Percentiles rank a stretch among this genome's conserved stretches.
Evolutionary conservation across 2,797 vertebrate genomes (phyloP).

Genomic region (Bufotes viridis): DNA sequence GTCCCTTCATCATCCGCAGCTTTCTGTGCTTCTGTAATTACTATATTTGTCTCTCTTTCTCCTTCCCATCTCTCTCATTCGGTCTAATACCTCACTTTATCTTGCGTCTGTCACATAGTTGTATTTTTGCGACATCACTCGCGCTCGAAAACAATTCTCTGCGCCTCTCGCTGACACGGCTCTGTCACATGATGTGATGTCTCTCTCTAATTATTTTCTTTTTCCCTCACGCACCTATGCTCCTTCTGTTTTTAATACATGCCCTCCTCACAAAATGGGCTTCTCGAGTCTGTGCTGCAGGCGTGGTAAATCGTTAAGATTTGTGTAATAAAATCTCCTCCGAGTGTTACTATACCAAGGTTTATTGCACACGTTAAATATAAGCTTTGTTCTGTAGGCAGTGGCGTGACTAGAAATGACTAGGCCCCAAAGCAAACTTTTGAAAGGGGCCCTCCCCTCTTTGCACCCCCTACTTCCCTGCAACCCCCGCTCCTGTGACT

Average conservation of each 20-base stretch:
- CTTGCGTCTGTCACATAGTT: slow-evolving; percentile 30
- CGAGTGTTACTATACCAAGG: background rate
- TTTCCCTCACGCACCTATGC: slow-evolving; percentile 2
- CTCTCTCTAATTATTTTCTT: slow-evolving; percentile 47
- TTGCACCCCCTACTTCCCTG: too few relatives aligned
- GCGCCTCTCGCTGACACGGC: slow-evolving; percentile 36
- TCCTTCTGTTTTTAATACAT: slow-evolving; percentile 25
- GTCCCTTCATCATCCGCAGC: slow-evolving; percentile 29
- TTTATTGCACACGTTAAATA: slow-evolving; percentile 20
- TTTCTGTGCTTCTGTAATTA: slow-evolving; percentile 40
- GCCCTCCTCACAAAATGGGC: background rate
- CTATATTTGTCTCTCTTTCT: slow-evolving; percentile 51
- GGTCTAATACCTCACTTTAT: slow-evolving; percentile 34
- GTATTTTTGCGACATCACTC: slow-evolving; percentile 38
- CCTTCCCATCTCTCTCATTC: slow-evolving; percentile 41
- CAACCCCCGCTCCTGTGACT: too few relatives aligned
- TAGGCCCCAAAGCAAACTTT: too few relatives aligned
- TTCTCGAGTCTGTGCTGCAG: background rate
- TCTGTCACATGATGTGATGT: slow-evolving; percentile 50
- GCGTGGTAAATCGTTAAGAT: slow-evolving; percentile 25
- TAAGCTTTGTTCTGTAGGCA: background rate
- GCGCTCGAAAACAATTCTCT: slow-evolving; percentile 40
- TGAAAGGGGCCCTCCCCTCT: too few relatives aligned
- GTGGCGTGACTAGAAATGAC: too few relatives aligned
- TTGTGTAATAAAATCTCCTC: slow-evolving; percentile 6